Conservation (phyloP, 2,888 invertebrate species). For the Eueremaeus valkanovi region DNA sequence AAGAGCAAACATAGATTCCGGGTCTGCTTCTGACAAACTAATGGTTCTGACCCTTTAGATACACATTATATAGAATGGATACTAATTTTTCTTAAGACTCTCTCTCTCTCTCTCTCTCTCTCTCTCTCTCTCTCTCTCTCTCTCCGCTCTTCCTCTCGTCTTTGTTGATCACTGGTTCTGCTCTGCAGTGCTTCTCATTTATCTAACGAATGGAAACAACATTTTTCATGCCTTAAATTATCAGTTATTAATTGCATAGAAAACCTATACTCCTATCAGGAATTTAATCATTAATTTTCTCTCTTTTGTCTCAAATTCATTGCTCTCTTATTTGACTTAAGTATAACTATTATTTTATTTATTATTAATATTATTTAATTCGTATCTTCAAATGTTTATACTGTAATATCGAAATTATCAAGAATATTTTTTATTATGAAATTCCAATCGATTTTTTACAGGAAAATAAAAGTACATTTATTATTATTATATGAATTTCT, state of each 20-base stretch:
- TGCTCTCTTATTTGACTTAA: background rate
- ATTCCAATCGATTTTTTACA: too few species aligned
- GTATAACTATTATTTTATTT: background rate
- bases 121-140: background rate
- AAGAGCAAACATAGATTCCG: conserved; percentile 24
- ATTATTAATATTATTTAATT: background rate
- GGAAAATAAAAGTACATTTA: too few species aligned
- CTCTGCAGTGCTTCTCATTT: background rate
- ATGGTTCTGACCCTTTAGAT: conserved; percentile 27
- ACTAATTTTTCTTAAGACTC: background rate
- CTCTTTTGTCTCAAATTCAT: conserved; percentile 19
- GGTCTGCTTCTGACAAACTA: background rate
- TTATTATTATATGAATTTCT: too few species aligned
- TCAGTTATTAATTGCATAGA: conserved; percentile 1
- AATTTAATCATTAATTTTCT: background rate
- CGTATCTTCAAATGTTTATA: too few species aligned
- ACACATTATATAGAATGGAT: background rate
- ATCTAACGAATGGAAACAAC: background rate
- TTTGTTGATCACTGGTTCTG: conserved; percentile 1
- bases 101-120: too few species aligned
- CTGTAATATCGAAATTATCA: too few species aligned
- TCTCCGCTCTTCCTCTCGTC: too few species aligned
- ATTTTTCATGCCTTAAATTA: conserved; percentile 1
- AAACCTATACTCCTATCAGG: background rate
- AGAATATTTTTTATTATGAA: too few species aligned